Conservation (phyloP, 2,113 vertebrate species). For the Turdus rufiventris region DNA sequence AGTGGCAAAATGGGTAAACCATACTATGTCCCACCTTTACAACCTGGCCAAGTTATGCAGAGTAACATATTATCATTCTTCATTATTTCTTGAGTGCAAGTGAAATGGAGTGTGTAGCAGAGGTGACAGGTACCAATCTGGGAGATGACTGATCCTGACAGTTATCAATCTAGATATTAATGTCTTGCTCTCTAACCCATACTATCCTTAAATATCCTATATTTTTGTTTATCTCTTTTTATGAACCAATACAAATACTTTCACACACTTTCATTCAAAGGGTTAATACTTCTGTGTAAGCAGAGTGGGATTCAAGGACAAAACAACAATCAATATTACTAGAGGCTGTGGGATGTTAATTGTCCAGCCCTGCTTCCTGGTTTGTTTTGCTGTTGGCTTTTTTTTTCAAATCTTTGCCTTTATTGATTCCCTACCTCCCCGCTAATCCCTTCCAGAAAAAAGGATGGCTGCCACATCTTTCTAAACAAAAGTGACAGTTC, state of each 20-base stretch:
- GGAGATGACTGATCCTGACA: not conserved
- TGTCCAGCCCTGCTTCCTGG: constrained; percentile 10
- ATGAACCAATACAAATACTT: not conserved
- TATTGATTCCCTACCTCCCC: constrained; percentile 23
- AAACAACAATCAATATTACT: constrained; percentile 60
- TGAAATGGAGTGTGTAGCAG: not conserved
- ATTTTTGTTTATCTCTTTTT: not conserved
- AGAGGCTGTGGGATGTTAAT: constrained; percentile 50
- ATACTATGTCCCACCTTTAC: not conserved
- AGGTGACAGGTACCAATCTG: not conserved
- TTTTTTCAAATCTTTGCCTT: constrained; percentile 15
- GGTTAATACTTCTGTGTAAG: constrained; percentile 19
- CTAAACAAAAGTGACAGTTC: constrained; percentile 32
- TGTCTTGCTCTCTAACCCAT: not conserved
- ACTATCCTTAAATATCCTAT: not conserved
- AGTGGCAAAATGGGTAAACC: not conserved
- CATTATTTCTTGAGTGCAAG: not conserved
- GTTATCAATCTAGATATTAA: not conserved
- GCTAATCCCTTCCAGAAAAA: constrained; percentile 28
- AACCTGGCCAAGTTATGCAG: not conserved
- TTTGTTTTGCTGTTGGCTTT: not conserved
- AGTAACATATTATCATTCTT: not conserved
- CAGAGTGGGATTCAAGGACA: constrained; percentile 27
- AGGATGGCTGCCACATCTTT: constrained; percentile 9
- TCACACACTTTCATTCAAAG: not conserved